Base-by-base conservation (phyloP, 2,888 invertebrate species). In the Scotopteryx bipunctaria region DNA sequence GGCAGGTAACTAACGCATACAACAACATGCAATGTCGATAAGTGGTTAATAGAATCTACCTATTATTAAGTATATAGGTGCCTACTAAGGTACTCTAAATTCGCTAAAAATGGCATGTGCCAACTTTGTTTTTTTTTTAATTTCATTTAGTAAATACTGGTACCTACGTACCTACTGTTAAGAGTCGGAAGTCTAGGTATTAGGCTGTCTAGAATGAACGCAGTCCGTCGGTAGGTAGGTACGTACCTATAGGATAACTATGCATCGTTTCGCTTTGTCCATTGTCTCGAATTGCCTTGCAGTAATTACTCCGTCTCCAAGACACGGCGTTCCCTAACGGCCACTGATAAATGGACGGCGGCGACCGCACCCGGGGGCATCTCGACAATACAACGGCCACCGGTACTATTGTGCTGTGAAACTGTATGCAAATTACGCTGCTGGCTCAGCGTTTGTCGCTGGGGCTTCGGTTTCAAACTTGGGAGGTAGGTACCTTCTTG, bases 271-370 rank as follows among this genome's bases (percentile, higher is more conserved):
- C 11, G 37, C 33, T 38, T 37, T 25, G 32, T 32, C 42, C 32
- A 42, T 32, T 43, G 43, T 43, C 38, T 53, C 29, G 16, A 47
- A 43, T 36, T 25, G 46, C 37, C 38, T 43, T 35, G 44, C 31
- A 48, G 40, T 54, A 54, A 44, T 48, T 54, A 54, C 44, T 54
- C 25, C 35, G 35, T 33, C 38, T 41, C 45, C 51, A 54, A 49
- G 45, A 52, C 16, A 46, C 29, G 8, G 29, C 36, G 40, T 14
- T 60, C 62, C 55, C 62, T 53, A 56, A 58, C 57, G 62, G 50
- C 52, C 16, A 9, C 29, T 23, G 52, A 57, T 57, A 57, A 57
- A 61, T 55, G 46, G 56, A 54, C 45, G 14, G 43, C 14, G 31
- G 32, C 37, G 43, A 48, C 42, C 16, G 35, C 27, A 32, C 37